Base-by-base conservation (phyloP, 2,797 vertebrate species). In the Tenualosa ilisha region DNA sequence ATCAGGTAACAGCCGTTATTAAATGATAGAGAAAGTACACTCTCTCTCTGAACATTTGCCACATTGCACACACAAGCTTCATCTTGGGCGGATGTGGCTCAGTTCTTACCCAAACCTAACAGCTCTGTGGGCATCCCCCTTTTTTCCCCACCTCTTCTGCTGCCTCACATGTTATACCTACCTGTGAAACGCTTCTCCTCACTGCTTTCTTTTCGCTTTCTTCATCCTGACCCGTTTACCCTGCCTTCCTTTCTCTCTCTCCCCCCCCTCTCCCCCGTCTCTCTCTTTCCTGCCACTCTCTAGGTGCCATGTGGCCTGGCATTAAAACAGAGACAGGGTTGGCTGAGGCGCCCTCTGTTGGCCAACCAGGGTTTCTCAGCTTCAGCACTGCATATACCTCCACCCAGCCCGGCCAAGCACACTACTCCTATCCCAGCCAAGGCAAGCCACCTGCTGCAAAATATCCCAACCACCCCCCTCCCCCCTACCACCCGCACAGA, bases 261-360 rank as follows among this genome's bases (percentile, higher is more conserved):
- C 1, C 85, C 87, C 53, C 85, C 91, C 83, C 85, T 26, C 88
- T 89, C 94, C 89, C 91, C 89, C 91, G 46, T 89, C 88, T 88
- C 54, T 56, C 4, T 56, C 53, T 20, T 92, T 59, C 63, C 37
- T 82, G 87, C 51, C 72, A 22, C 7, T 93, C 9, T 91, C 95
- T 94, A 99, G 98, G 98, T 97, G 96, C 97, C 95, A 96, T 99
- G 97, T 99, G 98, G 98, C 98, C 98, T 94, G 98, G 97, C 96
- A 96, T 99, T 94, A 99, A 99, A 97, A 96, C 97, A 93, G 98
- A 99, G 96, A 97, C 96, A 94, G 97, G 96, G 96, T 96, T 97
- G 97, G 96, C 97, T 93, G 97, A 98, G 95, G 94, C 96, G 88
- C 95, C 97, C 97, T 96, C 97, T 96, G 94, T 96, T 96, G 97